These are phyloP conservation scores for Mionectes macconnelli DNA, from an alignment of 2,113 vertebrate genomes.

Conservation along the genomic window DNA sequence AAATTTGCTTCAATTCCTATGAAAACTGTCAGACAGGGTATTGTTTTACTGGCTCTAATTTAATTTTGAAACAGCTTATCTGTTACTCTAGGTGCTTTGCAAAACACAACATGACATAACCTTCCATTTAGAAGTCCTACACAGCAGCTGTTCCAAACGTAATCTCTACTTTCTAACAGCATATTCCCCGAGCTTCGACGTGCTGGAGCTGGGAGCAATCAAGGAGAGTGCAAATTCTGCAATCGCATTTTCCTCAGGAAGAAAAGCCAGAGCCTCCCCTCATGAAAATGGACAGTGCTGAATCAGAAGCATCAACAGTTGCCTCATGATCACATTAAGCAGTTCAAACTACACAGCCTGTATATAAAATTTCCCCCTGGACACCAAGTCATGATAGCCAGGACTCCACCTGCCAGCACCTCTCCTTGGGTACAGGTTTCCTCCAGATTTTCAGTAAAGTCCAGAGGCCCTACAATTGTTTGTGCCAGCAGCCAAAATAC, in stretches of 20 bases:
- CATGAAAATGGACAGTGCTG: accelerated
- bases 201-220: background rate
- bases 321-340: background rate
- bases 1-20: background rate
- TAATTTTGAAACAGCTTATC: background rate
- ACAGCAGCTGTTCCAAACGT: background rate
- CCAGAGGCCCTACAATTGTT: background rate
- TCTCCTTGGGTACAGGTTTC: background rate
- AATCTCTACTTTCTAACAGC: background rate
- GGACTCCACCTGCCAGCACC: background rate
- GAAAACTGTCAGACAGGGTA: background rate
- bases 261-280: background rate
- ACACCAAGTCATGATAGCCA: background rate
- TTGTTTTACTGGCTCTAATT: background rate
- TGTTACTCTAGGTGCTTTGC: background rate
- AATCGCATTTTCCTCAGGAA: background rate
- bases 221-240: background rate
- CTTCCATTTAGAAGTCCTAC: background rate
- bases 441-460: background rate
- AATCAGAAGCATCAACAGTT: background rate
- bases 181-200: background rate
- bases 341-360: background rate
- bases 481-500: background rate
- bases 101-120: background rate
- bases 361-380: background rate